These are phyloP conservation scores for Zosterops lateralis DNA, from an alignment of 2,113 vertebrate genomes.

Conservation along the genomic window DNA sequence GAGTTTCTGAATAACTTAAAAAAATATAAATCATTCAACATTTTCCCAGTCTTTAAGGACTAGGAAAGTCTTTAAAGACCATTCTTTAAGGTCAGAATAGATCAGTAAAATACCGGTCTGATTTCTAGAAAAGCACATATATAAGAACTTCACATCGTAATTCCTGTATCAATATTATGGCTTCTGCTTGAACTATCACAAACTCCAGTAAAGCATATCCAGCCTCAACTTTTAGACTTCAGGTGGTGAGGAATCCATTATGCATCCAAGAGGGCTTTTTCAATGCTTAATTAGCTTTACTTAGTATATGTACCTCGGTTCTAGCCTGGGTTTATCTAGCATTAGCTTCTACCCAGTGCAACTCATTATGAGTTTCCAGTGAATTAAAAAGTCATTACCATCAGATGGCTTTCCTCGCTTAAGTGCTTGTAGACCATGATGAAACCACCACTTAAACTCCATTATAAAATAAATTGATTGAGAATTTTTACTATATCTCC, in stretches of 20 bases:
- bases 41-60: not conserved
- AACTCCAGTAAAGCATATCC: not conserved
- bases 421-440: constrained; percentile 9
- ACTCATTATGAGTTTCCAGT: not conserved
- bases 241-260: not conserved
- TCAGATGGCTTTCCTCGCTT: constrained; percentile 25
- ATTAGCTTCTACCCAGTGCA: not conserved
- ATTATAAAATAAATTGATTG: constrained; percentile 34
- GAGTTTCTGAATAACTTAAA: not conserved
- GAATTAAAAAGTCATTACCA: constrained; percentile 32
- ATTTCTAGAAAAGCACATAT: not conserved
- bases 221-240: not conserved
- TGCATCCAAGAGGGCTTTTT: not conserved
- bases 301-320: not conserved
- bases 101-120: not conserved
- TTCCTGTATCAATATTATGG: not conserved
- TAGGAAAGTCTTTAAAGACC: too few relatives aligned
- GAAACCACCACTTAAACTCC: not conserved
- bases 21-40: not conserved
- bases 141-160: not conserved
- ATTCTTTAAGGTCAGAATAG: not conserved
- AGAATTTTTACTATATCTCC: constrained; percentile 14
- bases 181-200: not conserved
- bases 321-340: not conserved
- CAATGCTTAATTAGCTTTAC: not conserved